These are phyloP conservation scores for Bolinopsis microptera DNA, from an alignment of 37 sponge, comb jelly and placozoan species.

Conservation along the genomic window DNA sequence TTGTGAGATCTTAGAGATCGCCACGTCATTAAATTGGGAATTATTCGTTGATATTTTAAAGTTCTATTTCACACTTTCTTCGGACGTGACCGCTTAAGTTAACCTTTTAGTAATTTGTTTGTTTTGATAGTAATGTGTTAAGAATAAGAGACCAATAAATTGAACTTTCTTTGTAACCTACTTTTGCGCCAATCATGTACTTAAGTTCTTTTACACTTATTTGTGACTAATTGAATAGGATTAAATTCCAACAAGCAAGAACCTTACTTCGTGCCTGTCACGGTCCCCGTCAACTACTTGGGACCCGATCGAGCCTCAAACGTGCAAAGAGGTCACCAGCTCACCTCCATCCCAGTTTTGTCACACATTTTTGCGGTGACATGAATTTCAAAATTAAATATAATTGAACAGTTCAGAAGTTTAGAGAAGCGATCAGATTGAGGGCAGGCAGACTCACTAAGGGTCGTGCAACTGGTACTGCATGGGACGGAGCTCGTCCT, in stretches of 20 bases:
- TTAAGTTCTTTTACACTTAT: neutral
- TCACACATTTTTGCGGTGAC: conserved; percentile 59
- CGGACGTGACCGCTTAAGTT: neutral
- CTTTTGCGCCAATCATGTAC: neutral
- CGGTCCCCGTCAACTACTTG: neutral
- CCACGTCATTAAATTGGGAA: too few relatives aligned
- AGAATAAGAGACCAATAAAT: neutral
- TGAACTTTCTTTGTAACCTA: neutral
- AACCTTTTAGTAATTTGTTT: neutral
- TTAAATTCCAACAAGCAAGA: conserved; percentile 56
- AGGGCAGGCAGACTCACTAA: neutral
- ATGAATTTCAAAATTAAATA: conserved; percentile 54
- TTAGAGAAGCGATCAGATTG: neutral
- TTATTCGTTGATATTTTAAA: neutral
- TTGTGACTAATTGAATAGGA: conserved; percentile 5
- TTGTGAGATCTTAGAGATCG: too few relatives aligned
- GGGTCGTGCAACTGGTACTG: neutral
- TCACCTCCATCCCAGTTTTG: neutral
- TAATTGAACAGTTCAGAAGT: conserved; percentile 21
- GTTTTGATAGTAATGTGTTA: neutral
- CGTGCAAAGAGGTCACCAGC: neutral
- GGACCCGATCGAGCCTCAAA: neutral
- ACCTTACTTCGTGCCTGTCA: conserved; percentile 11
- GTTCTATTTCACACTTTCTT: neutral
- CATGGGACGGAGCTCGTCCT: conserved; percentile 14